Conservation (phyloP, 2,113 vertebrate species). For the Myiagra hebetior region DNA sequence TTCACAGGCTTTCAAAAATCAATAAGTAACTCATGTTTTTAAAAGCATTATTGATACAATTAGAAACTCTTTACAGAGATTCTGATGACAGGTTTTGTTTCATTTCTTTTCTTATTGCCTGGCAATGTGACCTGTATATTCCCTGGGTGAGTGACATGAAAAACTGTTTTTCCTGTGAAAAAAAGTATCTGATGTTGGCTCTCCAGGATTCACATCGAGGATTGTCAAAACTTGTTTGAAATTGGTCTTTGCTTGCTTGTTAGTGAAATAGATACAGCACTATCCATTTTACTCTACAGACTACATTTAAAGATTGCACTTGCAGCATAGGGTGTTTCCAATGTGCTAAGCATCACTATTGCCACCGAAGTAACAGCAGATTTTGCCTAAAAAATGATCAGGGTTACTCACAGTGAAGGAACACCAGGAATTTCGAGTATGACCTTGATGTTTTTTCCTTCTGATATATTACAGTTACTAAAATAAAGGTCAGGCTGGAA, state of each 20-base stretch:
- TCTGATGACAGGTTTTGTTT: not conserved
- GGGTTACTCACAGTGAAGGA: not conserved
- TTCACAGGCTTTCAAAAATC: not conserved
- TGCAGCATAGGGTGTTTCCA: not conserved
- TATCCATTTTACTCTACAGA: not conserved
- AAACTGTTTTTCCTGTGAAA: not conserved
- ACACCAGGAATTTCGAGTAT: not conserved
- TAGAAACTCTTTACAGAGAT: not conserved
- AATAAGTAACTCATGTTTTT: not conserved
- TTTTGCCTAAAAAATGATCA: not conserved
- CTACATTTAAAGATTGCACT: not conserved
- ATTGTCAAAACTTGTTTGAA: not conserved
- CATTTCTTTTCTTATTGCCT: not conserved
- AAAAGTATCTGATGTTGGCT: not conserved
- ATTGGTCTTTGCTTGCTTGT: not conserved
- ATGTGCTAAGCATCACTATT: not conserved
- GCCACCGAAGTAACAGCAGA: not conserved
- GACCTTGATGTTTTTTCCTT: not conserved
- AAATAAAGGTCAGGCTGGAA: not conserved
- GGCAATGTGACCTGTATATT: not conserved
- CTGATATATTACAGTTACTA: not conserved
- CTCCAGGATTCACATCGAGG: fast-evolving
- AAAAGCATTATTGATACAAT: not conserved
- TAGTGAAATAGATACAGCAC: not conserved
- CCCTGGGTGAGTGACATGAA: not conserved